Base-by-base conservation (phyloP, 2,113 vertebrate species). In the Agapornis roseicollis region DNA sequence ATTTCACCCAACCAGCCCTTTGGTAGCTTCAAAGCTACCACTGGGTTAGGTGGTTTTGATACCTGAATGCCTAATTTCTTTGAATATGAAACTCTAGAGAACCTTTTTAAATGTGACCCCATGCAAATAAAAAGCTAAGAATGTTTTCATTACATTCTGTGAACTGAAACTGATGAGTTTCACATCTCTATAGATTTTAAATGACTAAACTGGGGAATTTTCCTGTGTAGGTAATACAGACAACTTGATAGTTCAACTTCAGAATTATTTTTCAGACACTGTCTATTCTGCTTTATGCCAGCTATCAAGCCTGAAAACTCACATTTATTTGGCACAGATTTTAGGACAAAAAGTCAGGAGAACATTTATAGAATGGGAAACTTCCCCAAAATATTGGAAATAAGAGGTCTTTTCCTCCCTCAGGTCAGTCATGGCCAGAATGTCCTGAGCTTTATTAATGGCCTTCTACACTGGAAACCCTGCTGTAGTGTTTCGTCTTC, bases 131-230 rank as follows among this genome's bases (percentile, higher is more conserved):
- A 93, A 96, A 76, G 50, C 85, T 95, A 92, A 94, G 28, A 90
- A 90, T 89, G 70, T 89, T 97, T 94, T 93, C 83, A 77, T 89
- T 71, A 58, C 1, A 1, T 76, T 92, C 58, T 90, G 90, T 95
- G 94, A 97, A 96, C 73, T 55, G 88, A 96, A 96, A 96, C 92
- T 94, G 70, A 55, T 93, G 90, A 88, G 92, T 95, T 96, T 97
- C 96, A 96, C 90, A 95, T 96, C 86, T 90, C 88, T 95, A 37
- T 96, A 84, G 41, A 64, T 80, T 61, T 87, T 85, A 72, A 94
- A 4, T 25, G 69, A 72, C 29, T 49, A 81, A 93, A 68, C 17
- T 0, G 27, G 94, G 92, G 93, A 64, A 93, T 92, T 94, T 96
- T 87, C 44, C 44, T 65, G 10, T n/a, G 44, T 31, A 64, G 52